These are phyloP conservation scores for Cladopsammia gracilis DNA, from an alignment of 64 coral and sea anemone species.

Conservation along the genomic window DNA sequence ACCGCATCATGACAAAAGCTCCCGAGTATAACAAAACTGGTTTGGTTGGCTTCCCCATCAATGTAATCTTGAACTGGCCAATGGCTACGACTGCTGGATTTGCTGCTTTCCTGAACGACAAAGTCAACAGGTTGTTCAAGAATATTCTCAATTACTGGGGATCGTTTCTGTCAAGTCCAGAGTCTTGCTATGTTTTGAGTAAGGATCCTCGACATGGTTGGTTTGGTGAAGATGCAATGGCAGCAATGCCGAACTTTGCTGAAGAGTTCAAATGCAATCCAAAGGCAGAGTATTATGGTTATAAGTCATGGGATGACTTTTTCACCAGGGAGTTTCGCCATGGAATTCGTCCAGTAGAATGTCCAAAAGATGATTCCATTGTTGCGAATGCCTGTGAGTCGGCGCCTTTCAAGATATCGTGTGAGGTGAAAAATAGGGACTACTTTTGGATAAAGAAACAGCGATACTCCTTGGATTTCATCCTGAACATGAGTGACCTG, in stretches of 20 bases:
- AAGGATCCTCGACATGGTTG: constrained; percentile 56
- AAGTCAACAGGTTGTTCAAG: constrained; percentile 79
- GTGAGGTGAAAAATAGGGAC: constrained; percentile 45
- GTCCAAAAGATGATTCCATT: constrained; percentile 68
- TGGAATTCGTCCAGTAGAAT: constrained; percentile 75
- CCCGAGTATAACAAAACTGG: constrained; percentile 76
- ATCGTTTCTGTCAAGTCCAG: constrained; percentile 26
- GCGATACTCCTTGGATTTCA: constrained; percentile 80
- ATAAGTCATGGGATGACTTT: constrained; percentile 90
- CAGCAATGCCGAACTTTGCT: constrained; percentile 81
- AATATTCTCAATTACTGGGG: constrained; percentile 81
- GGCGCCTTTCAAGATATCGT: constrained; percentile 65
- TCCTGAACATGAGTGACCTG: constrained; percentile 69
- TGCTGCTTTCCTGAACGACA: constrained; percentile 81
- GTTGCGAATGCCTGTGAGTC: constrained; percentile 91
- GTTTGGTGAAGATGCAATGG: constrained; percentile 78
- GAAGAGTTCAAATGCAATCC: constrained; percentile 76
- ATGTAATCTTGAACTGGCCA: constrained; percentile 78
- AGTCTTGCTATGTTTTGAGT: constrained; percentile 66
- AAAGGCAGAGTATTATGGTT: constrained; percentile 54
- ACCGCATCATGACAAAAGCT: constrained; percentile 81
- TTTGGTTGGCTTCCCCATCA: constrained; percentile 80
- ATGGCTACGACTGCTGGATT: constrained; percentile 89
- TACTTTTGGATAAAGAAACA: constrained; percentile 76
- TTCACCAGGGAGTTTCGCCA: constrained; percentile 81